Evolutionary conservation across 2,113 vertebrate species (phyloP).

Genomic region (Amphiprion percula): DNA sequence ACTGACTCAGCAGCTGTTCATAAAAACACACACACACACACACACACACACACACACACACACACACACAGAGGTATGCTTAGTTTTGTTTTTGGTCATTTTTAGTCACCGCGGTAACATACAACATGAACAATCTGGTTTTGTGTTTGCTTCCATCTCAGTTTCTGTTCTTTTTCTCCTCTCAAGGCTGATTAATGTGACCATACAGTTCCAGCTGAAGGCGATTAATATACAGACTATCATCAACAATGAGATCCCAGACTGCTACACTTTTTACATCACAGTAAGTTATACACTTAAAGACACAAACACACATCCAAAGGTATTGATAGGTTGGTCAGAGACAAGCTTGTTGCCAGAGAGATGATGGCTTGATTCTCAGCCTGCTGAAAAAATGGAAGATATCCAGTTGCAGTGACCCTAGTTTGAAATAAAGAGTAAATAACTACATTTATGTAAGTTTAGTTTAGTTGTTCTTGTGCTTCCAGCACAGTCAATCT

Average conservation of each 20-base stretch:
- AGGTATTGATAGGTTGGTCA: no score
- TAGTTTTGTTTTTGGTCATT: slow-evolving; percentile 9
- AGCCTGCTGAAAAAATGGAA: no score
- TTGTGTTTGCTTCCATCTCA: neutral
- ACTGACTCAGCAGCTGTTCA: neutral
- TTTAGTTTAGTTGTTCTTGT: no score
- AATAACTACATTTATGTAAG: no score
- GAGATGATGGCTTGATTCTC: no score
- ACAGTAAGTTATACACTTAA: slow-evolving; percentile 82
- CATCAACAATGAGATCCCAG: slow-evolving; percentile 95
- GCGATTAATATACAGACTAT: slow-evolving; percentile 97
- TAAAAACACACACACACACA: neutral
- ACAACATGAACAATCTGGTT: neutral
- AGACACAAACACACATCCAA: neutral
- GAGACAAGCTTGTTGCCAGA: no score
- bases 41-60: neutral
- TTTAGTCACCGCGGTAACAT: neutral
- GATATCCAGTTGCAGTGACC: no score
- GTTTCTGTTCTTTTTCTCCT: neutral
- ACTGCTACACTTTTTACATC: slow-evolving; percentile 95
- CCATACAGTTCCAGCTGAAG: slow-evolving; percentile 93
- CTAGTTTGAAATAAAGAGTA: no score
- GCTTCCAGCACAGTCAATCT: no score
- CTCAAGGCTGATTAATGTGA: slow-evolving; percentile 91
- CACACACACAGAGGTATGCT: neutral